Conservation (phyloP, 2,113 vertebrate species). For the Apteryx owenii region DNA sequence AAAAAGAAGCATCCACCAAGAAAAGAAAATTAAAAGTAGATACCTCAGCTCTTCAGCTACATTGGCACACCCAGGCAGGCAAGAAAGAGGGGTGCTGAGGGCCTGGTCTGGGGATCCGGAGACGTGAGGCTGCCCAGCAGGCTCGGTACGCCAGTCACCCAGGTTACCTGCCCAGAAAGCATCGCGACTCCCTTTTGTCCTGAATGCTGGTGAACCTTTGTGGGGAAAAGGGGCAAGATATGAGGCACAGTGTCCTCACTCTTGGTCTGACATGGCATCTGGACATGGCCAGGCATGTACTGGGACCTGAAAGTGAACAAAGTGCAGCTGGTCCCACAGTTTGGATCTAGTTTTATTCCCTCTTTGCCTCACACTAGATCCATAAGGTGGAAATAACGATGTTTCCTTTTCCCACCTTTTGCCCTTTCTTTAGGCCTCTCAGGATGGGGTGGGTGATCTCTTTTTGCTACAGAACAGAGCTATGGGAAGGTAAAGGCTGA, state of each 20-base stretch:
- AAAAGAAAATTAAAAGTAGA: background rate
- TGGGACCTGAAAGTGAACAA: background rate
- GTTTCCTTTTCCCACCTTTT: background rate
- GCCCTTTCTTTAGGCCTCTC: background rate
- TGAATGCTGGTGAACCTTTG: too few relatives aligned
- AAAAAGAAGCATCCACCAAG: background rate
- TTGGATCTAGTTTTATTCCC: background rate
- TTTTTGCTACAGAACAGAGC: background rate
- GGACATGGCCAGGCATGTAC: background rate
- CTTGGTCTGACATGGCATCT: background rate
- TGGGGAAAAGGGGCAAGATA: too few relatives aligned
- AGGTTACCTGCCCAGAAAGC: too few relatives aligned
- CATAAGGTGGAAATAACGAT: background rate
- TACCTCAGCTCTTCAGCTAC: background rate
- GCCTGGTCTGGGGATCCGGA: too few relatives aligned
- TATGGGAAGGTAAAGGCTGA: too few relatives aligned
- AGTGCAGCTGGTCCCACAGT: background rate
- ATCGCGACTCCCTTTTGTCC: too few relatives aligned
- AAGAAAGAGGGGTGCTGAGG: too few relatives aligned
- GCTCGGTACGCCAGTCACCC: too few relatives aligned
- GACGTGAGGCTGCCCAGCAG: too few relatives aligned
- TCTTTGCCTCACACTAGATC: background rate
- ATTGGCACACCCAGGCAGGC: background rate
- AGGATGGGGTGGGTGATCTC: background rate
- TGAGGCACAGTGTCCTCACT: too few relatives aligned